Evolutionary conservation across 2,797 vertebrate species (phyloP).

Genomic region (Chiloscyllium punctatum): DNA sequence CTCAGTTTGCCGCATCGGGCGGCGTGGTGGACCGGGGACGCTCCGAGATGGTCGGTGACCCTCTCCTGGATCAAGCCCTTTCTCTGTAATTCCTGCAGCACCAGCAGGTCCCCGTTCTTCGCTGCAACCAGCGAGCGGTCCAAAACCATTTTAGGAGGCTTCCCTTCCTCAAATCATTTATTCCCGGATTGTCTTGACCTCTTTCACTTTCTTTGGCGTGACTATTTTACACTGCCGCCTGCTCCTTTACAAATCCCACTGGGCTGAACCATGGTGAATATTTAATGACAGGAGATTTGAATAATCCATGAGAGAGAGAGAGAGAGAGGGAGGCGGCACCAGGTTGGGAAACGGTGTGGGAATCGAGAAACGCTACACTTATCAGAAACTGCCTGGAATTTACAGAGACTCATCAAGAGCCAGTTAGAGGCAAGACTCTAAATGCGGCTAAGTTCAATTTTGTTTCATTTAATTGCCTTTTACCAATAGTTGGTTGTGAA

Average conservation of each 20-base stretch:
- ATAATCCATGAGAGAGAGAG: slow-evolving; percentile 64
- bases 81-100: slow-evolving; percentile 62
- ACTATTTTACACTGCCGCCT: not conserved
- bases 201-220: not conserved
- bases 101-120: slow-evolving; percentile 74
- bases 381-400: not conserved
- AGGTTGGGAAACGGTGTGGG: slow-evolving; percentile 47
- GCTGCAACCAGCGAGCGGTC: slow-evolving; percentile 75
- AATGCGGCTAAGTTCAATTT: not conserved
- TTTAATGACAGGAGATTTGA: slow-evolving; percentile 52
- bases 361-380: slow-evolving; percentile 41
- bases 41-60: slow-evolving; percentile 72
- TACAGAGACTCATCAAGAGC: not conserved
- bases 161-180: not conserved
- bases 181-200: not conserved
- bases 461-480: not conserved
- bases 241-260: not conserved
- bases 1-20: slow-evolving; percentile 77
- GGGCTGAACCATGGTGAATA: slow-evolving; percentile 24
- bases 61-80: slow-evolving; percentile 58
- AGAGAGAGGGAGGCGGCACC: slow-evolving; percentile 53
- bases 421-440: not conserved
- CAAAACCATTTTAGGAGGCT: slow-evolving; percentile 60
- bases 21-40: slow-evolving; percentile 80
- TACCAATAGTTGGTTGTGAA: too few relatives aligned